These are phyloP conservation scores for Pelosia muscerda DNA, from an alignment of 2,888 invertebrate genomes.

Conservation along the genomic window DNA sequence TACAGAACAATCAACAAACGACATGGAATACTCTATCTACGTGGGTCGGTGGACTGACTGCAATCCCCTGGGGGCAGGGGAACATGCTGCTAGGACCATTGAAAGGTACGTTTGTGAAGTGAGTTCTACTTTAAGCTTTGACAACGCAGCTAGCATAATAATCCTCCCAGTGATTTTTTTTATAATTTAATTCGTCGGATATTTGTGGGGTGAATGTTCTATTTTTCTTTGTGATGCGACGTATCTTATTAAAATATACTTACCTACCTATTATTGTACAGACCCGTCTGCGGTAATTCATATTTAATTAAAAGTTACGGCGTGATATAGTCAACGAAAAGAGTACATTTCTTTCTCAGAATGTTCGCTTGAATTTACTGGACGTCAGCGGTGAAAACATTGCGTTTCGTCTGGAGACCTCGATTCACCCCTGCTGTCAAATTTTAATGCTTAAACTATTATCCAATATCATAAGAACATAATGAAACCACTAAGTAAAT, in stretches of 20 bases:
- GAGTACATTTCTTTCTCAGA: too few species aligned
- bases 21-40: constrained; percentile 70
- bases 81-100: constrained; percentile 63
- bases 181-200: neutral
- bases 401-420: too few species aligned
- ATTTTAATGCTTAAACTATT: too few species aligned
- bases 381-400: too few species aligned
- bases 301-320: too few species aligned
- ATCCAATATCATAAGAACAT: too few species aligned
- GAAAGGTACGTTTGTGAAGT: constrained; percentile 62
- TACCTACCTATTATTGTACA: neutral
- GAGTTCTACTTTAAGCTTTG: constrained; percentile 30
- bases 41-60: constrained; percentile 80
- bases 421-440: too few species aligned
- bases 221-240: neutral
- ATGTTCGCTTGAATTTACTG: too few species aligned
- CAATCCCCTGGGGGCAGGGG: constrained; percentile 61
- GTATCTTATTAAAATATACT: neutral
- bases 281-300: neutral
- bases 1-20: constrained; percentile 62
- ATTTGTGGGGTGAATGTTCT: neutral
- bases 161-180: constrained; percentile 16
- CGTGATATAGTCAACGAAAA: too few species aligned
- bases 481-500: too few species aligned
- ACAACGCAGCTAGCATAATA: constrained; percentile 17